These are phyloP conservation scores for Butorides virescens DNA, from an alignment of 2,113 vertebrate genomes.

Conservation along the genomic window DNA sequence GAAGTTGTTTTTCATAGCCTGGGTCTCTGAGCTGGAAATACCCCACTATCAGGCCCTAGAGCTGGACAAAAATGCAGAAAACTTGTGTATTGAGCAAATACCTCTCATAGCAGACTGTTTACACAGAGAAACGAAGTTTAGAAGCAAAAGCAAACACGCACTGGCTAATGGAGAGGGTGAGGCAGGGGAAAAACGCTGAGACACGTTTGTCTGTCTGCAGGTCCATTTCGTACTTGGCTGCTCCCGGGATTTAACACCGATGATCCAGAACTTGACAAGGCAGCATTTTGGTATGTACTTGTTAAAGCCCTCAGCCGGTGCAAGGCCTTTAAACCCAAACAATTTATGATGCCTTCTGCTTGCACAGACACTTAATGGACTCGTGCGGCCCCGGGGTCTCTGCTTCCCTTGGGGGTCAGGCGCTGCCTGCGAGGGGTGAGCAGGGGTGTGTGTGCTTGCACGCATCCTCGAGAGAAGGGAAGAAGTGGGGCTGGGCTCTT, in stretches of 20 bases:
- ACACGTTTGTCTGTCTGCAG: background rate
- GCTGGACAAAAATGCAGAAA: constrained; percentile 7
- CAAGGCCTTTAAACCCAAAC: background rate
- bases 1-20: background rate
- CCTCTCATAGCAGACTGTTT: constrained; percentile 40
- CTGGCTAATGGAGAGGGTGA: background rate
- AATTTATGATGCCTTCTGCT: background rate
- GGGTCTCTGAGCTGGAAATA: background rate
- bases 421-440: background rate
- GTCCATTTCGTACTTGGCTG: constrained; percentile 1
- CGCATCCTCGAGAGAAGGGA: background rate
- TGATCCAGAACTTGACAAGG: background rate
- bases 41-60: background rate
- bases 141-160: constrained; percentile 15
- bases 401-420: background rate
- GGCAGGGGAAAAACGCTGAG: background rate
- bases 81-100: constrained; percentile 22
- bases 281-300: background rate
- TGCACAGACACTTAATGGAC: background rate
- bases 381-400: background rate
- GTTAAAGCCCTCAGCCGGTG: background rate
- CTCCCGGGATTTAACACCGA: constrained; percentile 1
- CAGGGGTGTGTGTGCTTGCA: fast-evolving
- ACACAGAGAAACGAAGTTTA: constrained; percentile 21
- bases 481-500: background rate